Percentiles rank a stretch among this genome's conserved stretches.
phyloP scores from a whole-genome alignment of 30 jellyfish, hydroid and myxozoan genomes.

The Rhopilema esculentum region DNA sequence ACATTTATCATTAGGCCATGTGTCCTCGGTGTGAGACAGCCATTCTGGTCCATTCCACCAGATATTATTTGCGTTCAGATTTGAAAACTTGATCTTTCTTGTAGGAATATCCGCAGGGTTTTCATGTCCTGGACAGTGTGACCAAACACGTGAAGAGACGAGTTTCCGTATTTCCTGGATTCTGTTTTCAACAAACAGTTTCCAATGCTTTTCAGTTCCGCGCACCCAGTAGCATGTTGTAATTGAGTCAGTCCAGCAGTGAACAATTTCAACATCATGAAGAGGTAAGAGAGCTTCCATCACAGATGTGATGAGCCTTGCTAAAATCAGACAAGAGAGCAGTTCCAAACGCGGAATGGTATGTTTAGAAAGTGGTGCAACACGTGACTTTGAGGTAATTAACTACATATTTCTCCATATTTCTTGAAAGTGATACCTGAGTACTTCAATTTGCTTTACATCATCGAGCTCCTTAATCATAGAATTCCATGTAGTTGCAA shows the following conservation, averaged over 20 bases:
- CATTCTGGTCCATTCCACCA: slow-evolving; percentile 44
- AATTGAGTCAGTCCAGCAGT: slow-evolving; percentile 38
- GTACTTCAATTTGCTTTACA: background rate
- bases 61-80: background rate
- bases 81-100: background rate
- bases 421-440: slow-evolving; percentile 1
- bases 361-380: slow-evolving; percentile 29
- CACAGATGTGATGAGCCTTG: slow-evolving; percentile 25
- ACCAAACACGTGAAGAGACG: slow-evolving; percentile 10
- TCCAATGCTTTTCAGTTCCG: slow-evolving; percentile 30
- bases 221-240: slow-evolving; percentile 35
- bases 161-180: slow-evolving; percentile 37
- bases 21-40: background rate
- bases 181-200: slow-evolving; percentile 40
- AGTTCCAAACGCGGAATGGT: slow-evolving; percentile 59
- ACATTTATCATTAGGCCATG: slow-evolving; percentile 3
- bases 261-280: background rate
- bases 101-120: slow-evolving; percentile 66
- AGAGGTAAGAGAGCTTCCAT: background rate
- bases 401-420: background rate
- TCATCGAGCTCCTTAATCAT: background rate
- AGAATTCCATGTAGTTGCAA: background rate
- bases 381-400: slow-evolving; percentile 47
- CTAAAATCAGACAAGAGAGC: slow-evolving; percentile 17
- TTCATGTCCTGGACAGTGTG: slow-evolving; percentile 21